Evolutionary conservation across 2,888 invertebrate species (phyloP), one percentile per base, ranked within the genome.

Genomic region (Latheticus oryzae): DNA sequence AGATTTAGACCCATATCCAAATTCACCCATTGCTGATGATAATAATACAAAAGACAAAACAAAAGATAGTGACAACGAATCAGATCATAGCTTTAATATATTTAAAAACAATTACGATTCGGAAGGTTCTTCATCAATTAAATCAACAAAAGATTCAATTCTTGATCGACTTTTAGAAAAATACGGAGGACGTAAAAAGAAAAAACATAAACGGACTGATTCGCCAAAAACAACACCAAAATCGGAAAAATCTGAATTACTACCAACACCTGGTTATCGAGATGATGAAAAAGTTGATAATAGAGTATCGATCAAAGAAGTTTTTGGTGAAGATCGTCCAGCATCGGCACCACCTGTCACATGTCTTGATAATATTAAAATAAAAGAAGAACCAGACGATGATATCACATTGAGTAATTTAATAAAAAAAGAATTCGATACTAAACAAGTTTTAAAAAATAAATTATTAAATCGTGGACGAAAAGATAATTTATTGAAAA

Each of bases 321-420:
- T 92, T 1, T 92, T 93, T 75, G 91, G 91, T 0, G 84, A 84
- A 58, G 91, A 92, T 69, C 81, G 91, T 28, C 91, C 93, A 0
- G 91, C 91, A 0, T 91, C 91, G 0, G 91, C 92, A 0, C 91
- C 92, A 0, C 91, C 92, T 0, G 82, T 84, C 59, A 84, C 87
- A 1, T 86, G 84, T 68, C 81, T 83, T 1, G 81, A 83, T 73
- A 64, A 73, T 42, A 60, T 63, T 7, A 57, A 67, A 28, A 58
- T 63, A 32, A 70, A 69, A 56, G 59, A 63, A 17, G 71, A 69
- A 19, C 54, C 43, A 1, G 24, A 56, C 4, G 60, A 62, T 17
- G 35, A 52, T 13, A 2, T 35, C 33, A 35, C 2, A 13, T 13
- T 48, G 35, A 33, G 52, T 16, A 59, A 58, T 42, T 53, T 64